These are phyloP conservation scores for Melanocharis versteri DNA, from an alignment of 2,113 vertebrate genomes.

Conservation along the genomic window DNA sequence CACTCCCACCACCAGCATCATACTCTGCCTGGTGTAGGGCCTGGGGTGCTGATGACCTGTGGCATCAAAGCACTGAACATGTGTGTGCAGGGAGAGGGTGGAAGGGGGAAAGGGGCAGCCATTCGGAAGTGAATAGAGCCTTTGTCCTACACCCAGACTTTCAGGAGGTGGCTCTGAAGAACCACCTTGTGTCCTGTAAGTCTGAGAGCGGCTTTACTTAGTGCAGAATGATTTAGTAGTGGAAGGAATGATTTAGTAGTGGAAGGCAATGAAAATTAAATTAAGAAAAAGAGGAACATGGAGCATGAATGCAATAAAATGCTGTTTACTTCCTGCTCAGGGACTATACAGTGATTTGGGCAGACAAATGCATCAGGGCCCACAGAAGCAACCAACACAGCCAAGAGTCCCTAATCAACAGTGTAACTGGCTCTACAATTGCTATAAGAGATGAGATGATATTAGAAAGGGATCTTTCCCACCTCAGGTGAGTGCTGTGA, in stretches of 20 bases:
- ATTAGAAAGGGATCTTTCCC: background rate
- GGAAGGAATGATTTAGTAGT: background rate
- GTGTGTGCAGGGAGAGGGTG: background rate
- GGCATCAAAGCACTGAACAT: background rate
- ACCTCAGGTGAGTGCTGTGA: background rate
- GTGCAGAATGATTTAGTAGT: background rate
- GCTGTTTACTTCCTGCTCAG: background rate
- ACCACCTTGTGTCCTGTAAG: accelerated
- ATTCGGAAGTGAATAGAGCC: background rate
- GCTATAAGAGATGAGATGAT: background rate
- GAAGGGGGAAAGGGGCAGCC: background rate
- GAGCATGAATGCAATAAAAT: background rate
- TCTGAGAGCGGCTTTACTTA: background rate
- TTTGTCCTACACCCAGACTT: background rate
- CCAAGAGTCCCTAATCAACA: background rate
- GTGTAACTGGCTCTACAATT: background rate
- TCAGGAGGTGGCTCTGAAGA: background rate
- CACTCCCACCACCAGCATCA: background rate
- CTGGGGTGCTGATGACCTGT: background rate
- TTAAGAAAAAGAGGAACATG: background rate
- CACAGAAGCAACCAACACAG: background rate
- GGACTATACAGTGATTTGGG: background rate
- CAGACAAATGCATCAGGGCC: background rate
- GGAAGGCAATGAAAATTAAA: background rate
- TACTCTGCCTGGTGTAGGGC: background rate